Percentiles rank a stretch among this genome's conserved stretches.
These are phyloP conservation scores for Actinia tenebrosa DNA, from an alignment of 64 coral and sea anemone genomes.

Conservation along the genomic window DNA sequence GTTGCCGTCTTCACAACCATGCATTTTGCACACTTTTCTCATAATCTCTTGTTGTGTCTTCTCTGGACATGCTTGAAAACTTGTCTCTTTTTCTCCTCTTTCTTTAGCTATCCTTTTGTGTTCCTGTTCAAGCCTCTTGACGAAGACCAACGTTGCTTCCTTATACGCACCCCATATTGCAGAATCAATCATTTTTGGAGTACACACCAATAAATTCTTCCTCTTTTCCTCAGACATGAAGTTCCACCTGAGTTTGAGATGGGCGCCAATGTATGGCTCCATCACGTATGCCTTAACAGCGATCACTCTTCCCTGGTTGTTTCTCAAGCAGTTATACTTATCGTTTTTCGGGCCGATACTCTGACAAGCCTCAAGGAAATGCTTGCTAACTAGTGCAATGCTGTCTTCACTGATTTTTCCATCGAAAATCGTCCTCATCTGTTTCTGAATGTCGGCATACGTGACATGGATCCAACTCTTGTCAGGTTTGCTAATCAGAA, in stretches of 20 bases:
- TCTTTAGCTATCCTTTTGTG: neutral
- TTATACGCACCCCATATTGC: neutral
- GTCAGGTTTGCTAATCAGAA: neutral
- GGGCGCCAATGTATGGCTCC: neutral
- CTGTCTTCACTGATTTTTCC: neutral
- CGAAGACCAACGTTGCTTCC: neutral
- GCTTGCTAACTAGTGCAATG: conserved; percentile 19
- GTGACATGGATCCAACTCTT: conserved; percentile 2
- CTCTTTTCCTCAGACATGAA: neutral
- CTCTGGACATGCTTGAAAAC: neutral
- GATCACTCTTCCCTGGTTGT: neutral
- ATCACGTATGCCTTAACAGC: neutral
- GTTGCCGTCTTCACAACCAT: neutral
- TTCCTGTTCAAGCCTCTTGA: conserved; percentile 2
- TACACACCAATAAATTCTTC: neutral
- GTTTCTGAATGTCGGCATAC: neutral
- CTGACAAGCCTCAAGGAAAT: conserved; percentile 16
- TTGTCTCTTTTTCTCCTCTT: neutral
- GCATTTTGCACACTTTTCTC: neutral
- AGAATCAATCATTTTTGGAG: neutral
- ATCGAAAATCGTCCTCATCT: conserved; percentile 30
- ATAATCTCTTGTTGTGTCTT: neutral
- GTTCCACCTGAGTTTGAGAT: neutral
- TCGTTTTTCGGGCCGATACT: neutral
- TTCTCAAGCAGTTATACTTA: neutral